These are phyloP conservation scores for Cerastis leucographa DNA, from an alignment of 2,888 invertebrate species.

Conservation along the genomic window DNA sequence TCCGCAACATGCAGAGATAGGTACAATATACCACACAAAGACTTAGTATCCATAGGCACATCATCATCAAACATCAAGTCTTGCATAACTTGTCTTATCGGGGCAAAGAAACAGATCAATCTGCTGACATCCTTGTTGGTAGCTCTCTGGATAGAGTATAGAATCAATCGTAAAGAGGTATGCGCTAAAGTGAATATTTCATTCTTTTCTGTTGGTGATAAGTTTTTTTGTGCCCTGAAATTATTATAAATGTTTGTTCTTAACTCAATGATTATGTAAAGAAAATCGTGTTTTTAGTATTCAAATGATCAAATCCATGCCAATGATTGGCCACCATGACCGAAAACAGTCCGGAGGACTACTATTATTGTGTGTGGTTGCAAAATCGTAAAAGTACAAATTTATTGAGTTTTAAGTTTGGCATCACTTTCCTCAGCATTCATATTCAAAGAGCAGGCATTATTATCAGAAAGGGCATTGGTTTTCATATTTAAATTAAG, in stretches of 20 bases:
- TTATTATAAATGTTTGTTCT: neutral
- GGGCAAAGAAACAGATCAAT: constrained; percentile 66
- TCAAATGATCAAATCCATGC: no score
- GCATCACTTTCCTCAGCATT: no score
- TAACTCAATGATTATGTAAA: no score
- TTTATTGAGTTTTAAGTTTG: no score
- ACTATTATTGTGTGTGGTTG: no score
- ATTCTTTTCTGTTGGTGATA: constrained; percentile 83
- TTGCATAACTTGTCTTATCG: constrained; percentile 71
- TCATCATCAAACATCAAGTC: constrained; percentile 85
- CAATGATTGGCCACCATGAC: no score
- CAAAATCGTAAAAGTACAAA: no score
- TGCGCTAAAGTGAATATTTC: constrained; percentile 81
- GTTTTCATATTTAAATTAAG: no score
- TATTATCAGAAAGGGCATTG: no score
- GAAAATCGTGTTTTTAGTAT: no score
- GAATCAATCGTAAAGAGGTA: constrained; percentile 75
- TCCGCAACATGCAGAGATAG: constrained; percentile 86
- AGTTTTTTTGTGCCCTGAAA: constrained; percentile 70
- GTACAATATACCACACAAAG: constrained; percentile 91
- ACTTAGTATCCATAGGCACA: constrained; percentile 92
- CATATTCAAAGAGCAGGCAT: no score
- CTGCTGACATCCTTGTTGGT: constrained; percentile 56
- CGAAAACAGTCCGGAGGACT: no score
- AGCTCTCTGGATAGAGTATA: constrained; percentile 80